Base-by-base conservation (phyloP, 2,797 vertebrate genomes). In the Miichthys miiuy region DNA sequence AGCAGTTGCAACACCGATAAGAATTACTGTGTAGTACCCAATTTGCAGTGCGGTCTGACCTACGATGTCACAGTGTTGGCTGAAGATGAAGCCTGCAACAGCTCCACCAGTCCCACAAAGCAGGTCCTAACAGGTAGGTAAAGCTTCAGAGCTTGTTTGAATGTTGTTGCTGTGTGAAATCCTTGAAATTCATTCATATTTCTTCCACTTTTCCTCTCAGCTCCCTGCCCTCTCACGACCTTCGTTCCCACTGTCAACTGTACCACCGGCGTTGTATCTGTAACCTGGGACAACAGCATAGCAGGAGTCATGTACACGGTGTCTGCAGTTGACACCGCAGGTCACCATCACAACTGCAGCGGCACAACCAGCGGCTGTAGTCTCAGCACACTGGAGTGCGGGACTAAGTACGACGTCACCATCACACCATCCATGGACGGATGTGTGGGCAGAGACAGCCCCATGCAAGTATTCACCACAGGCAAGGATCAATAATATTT, bases 401-500 rank as follows among this genome's bases (percentile, higher is more conserved):
- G 95, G 1, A 87, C 42, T 0, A 61, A 87, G 51, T 96, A 96
- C 87, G 93, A 84, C 16, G 9, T 96, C 69, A 92, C 87, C 57
- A 85, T 96, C 81, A 91, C 89, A 3, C 94, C 95, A 0, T 88
- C 85, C 34, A 88, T 79, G 51, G 58, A 85, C 0, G 82, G 80
- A 25, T 96, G 95, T 75, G 84, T 85, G n/a, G 95, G 96, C 38
- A 88, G 71, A 27, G 60, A 72, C 64, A 95, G 93, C 66, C 41
- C 80, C 5, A 62, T 68, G 2, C 13, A 88, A 65, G 20, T 48
- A 11, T 75, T 96, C 60, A 82, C 12, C 17, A 91, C 95, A 91
- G 95, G 96, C 88, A 67, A 84, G 86, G 44, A 79, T 44, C 17
- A 57, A 63, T 5, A n/a, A 21, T 8, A 52, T 13, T 47, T 46